Conservation (phyloP, 2,888 invertebrate genomes). For the Meliscaeva auricollis region DNA sequence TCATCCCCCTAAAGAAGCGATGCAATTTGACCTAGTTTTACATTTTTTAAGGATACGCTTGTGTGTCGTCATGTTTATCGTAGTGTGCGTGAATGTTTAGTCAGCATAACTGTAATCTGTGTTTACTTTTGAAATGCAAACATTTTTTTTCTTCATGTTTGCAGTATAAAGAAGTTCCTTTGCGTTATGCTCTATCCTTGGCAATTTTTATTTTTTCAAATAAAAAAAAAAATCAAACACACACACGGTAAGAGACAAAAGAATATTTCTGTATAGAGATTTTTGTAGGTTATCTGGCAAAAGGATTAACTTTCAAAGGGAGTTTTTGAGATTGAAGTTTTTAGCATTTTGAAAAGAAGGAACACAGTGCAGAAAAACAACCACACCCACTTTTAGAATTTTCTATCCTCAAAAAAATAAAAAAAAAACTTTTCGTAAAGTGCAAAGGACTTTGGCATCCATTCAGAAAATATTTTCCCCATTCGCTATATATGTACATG, state of each 20-base stretch:
- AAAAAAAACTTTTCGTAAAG: conserved; percentile 25
- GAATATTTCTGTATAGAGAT: conserved; percentile 33
- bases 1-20: conserved; percentile 40
- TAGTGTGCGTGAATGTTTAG: conserved; percentile 62
- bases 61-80: conserved; percentile 36
- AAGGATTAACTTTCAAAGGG: conserved; percentile 61
- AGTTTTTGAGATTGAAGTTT: conserved; percentile 38
- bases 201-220: conserved; percentile 33
- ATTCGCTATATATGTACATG: neutral
- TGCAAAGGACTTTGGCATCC: conserved; percentile 57
- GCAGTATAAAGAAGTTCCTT: conserved; percentile 38
- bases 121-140: conserved; percentile 72
- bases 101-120: conserved; percentile 69
- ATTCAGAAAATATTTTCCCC: conserved; percentile 26
- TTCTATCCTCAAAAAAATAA: conserved; percentile 8
- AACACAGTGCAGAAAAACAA: conserved; percentile 45
- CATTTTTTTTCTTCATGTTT: conserved; percentile 32
- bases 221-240: neutral
- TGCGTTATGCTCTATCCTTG: conserved; percentile 62
- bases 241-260: conserved; percentile 17
- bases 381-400: conserved; percentile 55
- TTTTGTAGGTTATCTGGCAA: conserved; percentile 60
- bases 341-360: conserved; percentile 8
- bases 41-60: conserved; percentile 43
- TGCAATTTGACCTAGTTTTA: conserved; percentile 72